Conservation (phyloP, 30 jellyfish, hydroid and myxozoan species). For the Hydra vulgaris region DNA sequence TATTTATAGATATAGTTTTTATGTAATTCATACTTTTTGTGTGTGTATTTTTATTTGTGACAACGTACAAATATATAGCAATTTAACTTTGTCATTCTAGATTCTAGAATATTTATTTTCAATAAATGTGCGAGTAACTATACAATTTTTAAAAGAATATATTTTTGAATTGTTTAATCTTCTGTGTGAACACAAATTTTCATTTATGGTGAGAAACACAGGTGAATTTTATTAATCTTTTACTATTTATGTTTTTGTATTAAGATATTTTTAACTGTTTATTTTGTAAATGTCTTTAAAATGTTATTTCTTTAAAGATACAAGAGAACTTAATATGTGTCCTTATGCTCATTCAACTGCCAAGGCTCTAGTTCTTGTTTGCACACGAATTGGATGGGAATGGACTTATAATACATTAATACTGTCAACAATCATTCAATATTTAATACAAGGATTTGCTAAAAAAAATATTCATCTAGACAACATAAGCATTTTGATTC, state of each 20-base stretch:
- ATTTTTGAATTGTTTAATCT: slow-evolving; percentile 1
- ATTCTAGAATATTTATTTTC: slow-evolving; percentile 11
- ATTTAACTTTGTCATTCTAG: too few species aligned
- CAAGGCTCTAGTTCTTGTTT: slow-evolving; percentile 7
- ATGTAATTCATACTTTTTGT: too few species aligned
- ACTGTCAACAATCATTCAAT: slow-evolving; percentile 1
- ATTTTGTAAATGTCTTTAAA: too few species aligned
- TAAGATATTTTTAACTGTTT: background rate
- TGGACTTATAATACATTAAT: slow-evolving; percentile 7
- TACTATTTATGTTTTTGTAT: background rate
- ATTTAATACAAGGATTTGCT: background rate
- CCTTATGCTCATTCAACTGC: slow-evolving; percentile 11
- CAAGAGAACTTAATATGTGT: slow-evolving; percentile 1
- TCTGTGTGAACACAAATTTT: slow-evolving; percentile 8
- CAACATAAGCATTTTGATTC: background rate
- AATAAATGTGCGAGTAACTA: background rate
- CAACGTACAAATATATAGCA: too few species aligned
- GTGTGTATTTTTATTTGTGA: too few species aligned
- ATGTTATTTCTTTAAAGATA: slow-evolving; percentile 3
- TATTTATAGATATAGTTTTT: too few species aligned
- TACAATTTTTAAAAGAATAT: background rate
- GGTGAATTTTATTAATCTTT: background rate
- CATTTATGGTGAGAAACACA: slow-evolving; percentile 1
- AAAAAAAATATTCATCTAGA: background rate
- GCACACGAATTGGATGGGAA: slow-evolving; percentile 29